Conservation (phyloP, 2,888 invertebrate genomes). For the Cryptocheilus praepositus region DNA sequence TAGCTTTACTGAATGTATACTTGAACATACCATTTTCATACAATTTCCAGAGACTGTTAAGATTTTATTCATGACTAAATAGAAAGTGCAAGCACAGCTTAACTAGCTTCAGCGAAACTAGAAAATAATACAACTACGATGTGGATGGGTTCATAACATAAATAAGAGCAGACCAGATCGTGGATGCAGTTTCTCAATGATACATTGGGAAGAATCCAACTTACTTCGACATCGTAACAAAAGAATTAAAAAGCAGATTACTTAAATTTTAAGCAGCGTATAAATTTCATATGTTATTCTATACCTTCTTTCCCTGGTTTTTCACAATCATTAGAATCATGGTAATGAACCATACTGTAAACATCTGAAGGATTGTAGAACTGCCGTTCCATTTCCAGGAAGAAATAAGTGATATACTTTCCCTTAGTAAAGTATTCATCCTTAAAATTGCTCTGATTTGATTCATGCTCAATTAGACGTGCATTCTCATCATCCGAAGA, state of each 20-base stretch:
- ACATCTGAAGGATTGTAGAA: slow-evolving; percentile 64
- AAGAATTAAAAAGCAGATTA: slow-evolving; percentile 46
- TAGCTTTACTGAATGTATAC: too few relatives aligned
- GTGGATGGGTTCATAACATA: background rate
- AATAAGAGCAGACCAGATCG: background rate
- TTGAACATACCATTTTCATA: too few relatives aligned
- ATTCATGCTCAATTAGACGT: slow-evolving; percentile 51
- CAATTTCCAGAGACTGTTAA: too few relatives aligned
- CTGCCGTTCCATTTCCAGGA: slow-evolving; percentile 69
- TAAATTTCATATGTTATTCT: slow-evolving; percentile 44
- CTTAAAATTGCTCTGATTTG: slow-evolving; percentile 51
- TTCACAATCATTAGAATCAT: slow-evolving; percentile 49
- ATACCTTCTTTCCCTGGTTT: slow-evolving; percentile 57
- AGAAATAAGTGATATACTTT: slow-evolving; percentile 68
- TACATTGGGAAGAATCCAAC: too few relatives aligned
- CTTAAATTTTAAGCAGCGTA: slow-evolving; percentile 47
- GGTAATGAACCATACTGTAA: slow-evolving; percentile 65
- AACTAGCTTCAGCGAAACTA: too few relatives aligned
- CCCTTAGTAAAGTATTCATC: slow-evolving; percentile 69
- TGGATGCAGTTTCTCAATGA: too few relatives aligned
- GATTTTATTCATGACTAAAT: too few relatives aligned
- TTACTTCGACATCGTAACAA: slow-evolving; percentile 1
- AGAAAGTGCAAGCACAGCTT: too few relatives aligned
- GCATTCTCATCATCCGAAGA: slow-evolving; percentile 60
- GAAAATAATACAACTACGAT: too few relatives aligned